Base-by-base conservation (phyloP, 1,140 invertebrate species). In the Lepidurus arcticus region DNA sequence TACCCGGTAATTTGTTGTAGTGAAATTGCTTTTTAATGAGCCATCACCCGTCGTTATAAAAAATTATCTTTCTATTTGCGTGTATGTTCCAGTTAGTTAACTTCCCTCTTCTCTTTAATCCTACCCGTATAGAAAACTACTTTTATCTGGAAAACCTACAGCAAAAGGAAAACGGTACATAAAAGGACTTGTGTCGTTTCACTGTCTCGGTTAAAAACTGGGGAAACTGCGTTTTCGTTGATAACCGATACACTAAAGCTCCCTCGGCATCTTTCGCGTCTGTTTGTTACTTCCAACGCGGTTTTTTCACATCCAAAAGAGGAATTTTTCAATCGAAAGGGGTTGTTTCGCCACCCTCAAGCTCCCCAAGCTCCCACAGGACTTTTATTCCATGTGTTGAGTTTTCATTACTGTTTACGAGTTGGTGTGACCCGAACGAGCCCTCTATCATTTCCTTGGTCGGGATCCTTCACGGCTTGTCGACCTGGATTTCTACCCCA, bases 361-460 rank as follows among this genome's bases (percentile, higher is more conserved):
- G 6, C 0, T 21, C 53, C 53, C n/a, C 53, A 7, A 65, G 13
- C 21, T 65, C 21, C 53, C 3, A 21, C 21, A 65, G 53, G 53
- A 65, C 21, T 16, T 65, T 21, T 65, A 21, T 21, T 65, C 16
- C 53, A 65, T 65, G 53, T 65, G 4, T 65, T 13, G 53, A 21
- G 53, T 7, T 65, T 7, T 65, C n/a, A 65, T 65, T 65, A 65
- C 53, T 65, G n/a, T 65, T 65, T 21, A 65, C 53, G 53, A 65
- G 53, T 7, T 65, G 53, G 53, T 65, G 53, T 65, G 16, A 11
- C 53, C 53, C 53, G 53, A 65, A 65, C 53, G 5, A 16, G n/a
- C 0, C 53, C 53, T 65, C 53, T 65, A 65, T 65, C 53, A 65
- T 65, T 65, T 65, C 6, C 53, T 65, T 65, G 53, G 21, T n/a